phyloP scores from a whole-genome alignment of 2,113 vertebrate genomes.

The Lipophrys pholis region DNA sequence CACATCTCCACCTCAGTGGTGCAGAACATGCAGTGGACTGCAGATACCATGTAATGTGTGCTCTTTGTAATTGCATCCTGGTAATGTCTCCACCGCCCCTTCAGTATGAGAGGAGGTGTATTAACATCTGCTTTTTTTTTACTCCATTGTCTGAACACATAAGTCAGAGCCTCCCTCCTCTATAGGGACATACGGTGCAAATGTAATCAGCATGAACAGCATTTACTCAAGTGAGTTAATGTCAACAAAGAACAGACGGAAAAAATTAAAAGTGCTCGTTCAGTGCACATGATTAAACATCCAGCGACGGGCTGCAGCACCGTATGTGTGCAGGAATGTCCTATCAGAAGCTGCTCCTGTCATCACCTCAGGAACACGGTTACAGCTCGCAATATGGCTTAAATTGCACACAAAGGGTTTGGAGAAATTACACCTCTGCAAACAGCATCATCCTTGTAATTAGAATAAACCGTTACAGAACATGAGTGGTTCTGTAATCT shows the following conservation, averaged over 20 bases:
- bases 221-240: slow-evolving; percentile 25
- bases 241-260: slow-evolving; percentile 30
- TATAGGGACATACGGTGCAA: slow-evolving; percentile 33
- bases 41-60: slow-evolving; percentile 2
- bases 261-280: slow-evolving; percentile 16
- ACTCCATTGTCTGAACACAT: slow-evolving; percentile 1
- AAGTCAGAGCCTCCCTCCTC: slow-evolving; percentile 7
- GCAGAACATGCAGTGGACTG: background rate
- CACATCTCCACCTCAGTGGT: background rate
- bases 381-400: background rate
- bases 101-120: background rate
- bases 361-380: background rate
- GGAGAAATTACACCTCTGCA: background rate
- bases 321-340: background rate
- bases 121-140: slow-evolving; percentile 20
- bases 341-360: background rate
- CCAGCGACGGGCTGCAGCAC: background rate
- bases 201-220: slow-evolving; percentile 9
- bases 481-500: slow-evolving; percentile 9
- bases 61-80: background rate
- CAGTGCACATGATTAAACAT: slow-evolving; percentile 14
- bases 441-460: slow-evolving; percentile 6
- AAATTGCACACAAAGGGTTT: slow-evolving; percentile 4
- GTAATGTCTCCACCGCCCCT: background rate
- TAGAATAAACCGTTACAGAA: slow-evolving; percentile 8